These are phyloP conservation scores for Micropoecilia bifurca DNA, from an alignment of 2,797 vertebrate genomes.

Conservation along the genomic window DNA sequence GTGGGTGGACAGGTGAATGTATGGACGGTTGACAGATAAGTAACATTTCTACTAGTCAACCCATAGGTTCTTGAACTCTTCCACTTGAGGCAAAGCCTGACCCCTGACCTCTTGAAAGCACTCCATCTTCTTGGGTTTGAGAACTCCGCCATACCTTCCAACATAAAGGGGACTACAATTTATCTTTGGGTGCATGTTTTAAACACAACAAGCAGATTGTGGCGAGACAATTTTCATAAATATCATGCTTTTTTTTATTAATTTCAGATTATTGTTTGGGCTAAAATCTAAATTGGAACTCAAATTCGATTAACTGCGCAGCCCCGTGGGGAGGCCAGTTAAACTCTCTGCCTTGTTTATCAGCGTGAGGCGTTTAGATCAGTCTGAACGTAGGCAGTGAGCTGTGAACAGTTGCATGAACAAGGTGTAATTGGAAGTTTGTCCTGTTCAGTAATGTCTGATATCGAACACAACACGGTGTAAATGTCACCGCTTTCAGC, in stretches of 20 bases:
- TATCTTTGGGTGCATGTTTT: background rate
- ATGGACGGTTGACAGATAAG: background rate
- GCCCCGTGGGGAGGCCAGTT: background rate
- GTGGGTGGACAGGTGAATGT: background rate
- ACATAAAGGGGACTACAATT: background rate
- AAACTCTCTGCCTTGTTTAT: background rate
- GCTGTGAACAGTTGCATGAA: background rate
- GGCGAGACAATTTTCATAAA: background rate
- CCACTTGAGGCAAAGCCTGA: background rate
- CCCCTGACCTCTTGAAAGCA: background rate
- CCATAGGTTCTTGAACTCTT: background rate
- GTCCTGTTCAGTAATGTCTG: constrained; percentile 11
- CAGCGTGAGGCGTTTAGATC: constrained; percentile 8
- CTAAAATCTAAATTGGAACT: background rate
- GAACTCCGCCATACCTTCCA: background rate
- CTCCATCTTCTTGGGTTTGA: background rate
- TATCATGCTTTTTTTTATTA: background rate
- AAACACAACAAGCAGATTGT: background rate
- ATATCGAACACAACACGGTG: constrained; percentile 18
- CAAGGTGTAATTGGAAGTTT: constrained; percentile 1
- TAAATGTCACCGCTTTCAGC: constrained; percentile 27
- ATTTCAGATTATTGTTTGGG: background rate
- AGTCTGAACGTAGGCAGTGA: background rate
- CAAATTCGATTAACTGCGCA: background rate
- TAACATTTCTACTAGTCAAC: background rate